Evolutionary conservation across 37 sponge, comb jelly and placozoan genomes (phyloP), one percentile per base, ranked within the genome.

Genomic region (Ianthella basta): DNA sequence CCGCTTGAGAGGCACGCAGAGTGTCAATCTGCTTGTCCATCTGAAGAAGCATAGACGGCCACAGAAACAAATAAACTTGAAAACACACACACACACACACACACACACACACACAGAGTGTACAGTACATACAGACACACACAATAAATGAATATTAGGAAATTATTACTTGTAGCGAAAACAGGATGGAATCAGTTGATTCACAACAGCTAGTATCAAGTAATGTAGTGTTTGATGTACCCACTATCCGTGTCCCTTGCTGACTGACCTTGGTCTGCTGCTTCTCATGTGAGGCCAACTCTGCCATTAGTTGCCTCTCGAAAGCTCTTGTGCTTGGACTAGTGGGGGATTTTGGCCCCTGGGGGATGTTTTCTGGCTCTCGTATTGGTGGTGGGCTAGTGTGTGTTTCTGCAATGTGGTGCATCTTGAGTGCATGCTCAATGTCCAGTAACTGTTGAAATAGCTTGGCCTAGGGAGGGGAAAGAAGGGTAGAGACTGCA

Each of bases 11-110:
- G 60, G 85, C 20, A 61, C 72, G 84, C 74, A 95, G 65, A 20
- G 86, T 55, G 23, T 91, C 87, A 34, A 94, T 68, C 24, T 91
- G 79, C 27, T 87, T 30, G 24, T 89, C 60, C 27, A 94, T 72
- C 92, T 92, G 74, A 13, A 79, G 15, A 21, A 68, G 55, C 0
- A n/a, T 44, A 0, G 32, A 59, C 6, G 50, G 50, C 3, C 50
- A 44, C 8, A 44, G 6, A 8, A 44, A 44, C 8, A 8, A 44
- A 44, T 8, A 3, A 44, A 44, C 50, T 8, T 44, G 50, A 44
- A 44, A 44, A 54, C 55, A 55, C 56, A 54, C 29, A 24, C 24
- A 0, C 55, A 13, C 55, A 55, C 80, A 53, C 80, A 8, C 27
- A n/a, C 4, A 54, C 25, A 55, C 25, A 55, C 30, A 53, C 27